These are phyloP conservation scores for Campylomormyrus numenius DNA, from an alignment of 2,113 vertebrate genomes.

Conservation along the genomic window DNA sequence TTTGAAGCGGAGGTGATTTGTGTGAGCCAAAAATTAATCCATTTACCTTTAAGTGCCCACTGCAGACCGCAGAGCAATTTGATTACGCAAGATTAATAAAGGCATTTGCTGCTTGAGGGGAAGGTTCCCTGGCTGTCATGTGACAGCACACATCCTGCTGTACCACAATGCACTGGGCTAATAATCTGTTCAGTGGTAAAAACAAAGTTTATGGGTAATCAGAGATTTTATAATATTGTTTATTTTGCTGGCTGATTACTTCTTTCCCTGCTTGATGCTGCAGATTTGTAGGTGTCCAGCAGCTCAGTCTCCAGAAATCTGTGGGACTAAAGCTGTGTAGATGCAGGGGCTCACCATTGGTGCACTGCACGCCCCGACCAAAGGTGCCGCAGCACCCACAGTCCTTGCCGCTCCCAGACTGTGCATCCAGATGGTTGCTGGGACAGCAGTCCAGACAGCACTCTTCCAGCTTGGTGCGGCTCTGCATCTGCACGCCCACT, in stretches of 20 bases:
- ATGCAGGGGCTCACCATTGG: constrained; percentile 58
- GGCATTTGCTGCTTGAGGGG: constrained; percentile 6
- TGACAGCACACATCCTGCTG: neutral
- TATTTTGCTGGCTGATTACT: neutral
- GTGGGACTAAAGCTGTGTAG: neutral
- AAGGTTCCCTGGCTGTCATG: constrained; percentile 6
- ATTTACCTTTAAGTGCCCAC: constrained; percentile 21
- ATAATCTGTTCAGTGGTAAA: neutral
- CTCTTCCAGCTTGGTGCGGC: constrained; percentile 64
- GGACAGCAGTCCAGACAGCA: constrained; percentile 67
- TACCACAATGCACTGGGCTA: neutral
- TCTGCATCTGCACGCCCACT: constrained; percentile 80
- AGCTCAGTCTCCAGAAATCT: neutral
- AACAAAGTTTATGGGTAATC: neutral
- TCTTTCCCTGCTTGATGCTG: neutral
- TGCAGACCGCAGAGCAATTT: constrained; percentile 6
- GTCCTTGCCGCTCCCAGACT: constrained; percentile 58
- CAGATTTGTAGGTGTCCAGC: neutral
- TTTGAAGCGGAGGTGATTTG: neutral
- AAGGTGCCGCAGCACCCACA: constrained; percentile 63
- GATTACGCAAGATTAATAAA: constrained; percentile 22
- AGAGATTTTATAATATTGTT: neutral
- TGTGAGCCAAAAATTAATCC: constrained; percentile 28
- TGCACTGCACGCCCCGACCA: constrained; percentile 65
- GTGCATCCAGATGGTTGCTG: constrained; percentile 47